phyloP scores from a whole-genome alignment of 2,113 vertebrate genomes.

The Brachirus orientalis region DNA sequence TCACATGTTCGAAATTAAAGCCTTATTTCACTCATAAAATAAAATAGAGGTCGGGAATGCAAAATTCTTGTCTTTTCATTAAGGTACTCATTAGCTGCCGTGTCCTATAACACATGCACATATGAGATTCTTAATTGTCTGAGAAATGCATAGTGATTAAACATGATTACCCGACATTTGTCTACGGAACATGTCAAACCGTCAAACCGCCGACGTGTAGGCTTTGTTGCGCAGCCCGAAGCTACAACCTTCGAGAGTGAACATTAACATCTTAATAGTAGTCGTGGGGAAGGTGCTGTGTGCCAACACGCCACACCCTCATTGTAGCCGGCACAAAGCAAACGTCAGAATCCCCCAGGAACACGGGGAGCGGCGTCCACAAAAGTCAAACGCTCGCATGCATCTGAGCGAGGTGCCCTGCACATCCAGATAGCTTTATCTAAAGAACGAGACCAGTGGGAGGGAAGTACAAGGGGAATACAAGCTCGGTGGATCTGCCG shows the following conservation, averaged over 20 bases:
- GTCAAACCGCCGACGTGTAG: neutral
- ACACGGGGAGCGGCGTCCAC: conserved; percentile 43
- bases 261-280: conserved; percentile 59
- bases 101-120: neutral
- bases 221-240: conserved; percentile 13
- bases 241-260: conserved; percentile 7
- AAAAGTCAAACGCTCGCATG: conserved; percentile 61
- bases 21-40: no score
- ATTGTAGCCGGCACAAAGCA: conserved; percentile 68
- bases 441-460: conserved; percentile 49
- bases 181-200: neutral
- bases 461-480: conserved; percentile 45
- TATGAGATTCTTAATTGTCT: neutral
- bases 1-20: no score
- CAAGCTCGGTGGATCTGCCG: conserved; percentile 59
- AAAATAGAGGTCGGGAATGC: no score
- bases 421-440: conserved; percentile 73
- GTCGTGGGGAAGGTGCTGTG: conserved; percentile 45
- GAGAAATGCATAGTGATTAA: neutral
- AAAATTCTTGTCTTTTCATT: no score
- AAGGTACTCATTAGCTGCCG: no score
- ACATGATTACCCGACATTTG: neutral
- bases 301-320: conserved; percentile 54
- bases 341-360: conserved; percentile 58
- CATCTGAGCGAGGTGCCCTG: conserved; percentile 56